Base-by-base conservation (phyloP, 1,140 invertebrate genomes). In the Drosophila subobscura region DNA sequence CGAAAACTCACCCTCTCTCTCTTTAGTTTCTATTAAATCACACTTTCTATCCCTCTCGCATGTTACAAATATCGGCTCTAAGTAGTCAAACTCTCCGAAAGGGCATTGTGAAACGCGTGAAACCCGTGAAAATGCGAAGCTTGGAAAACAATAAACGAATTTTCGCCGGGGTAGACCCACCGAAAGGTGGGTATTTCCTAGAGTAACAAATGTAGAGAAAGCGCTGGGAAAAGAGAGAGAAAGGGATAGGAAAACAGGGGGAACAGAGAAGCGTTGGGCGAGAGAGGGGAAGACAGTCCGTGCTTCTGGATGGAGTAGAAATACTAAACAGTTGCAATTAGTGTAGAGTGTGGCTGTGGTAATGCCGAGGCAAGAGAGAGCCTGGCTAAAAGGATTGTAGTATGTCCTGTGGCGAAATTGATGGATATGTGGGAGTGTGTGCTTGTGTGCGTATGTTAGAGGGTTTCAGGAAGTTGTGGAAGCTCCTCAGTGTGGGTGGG, bases 271-370 rank as follows among this genome's bases (percentile, higher is more conserved):
- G 27, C 52, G 53, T 29, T n/a, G n/a, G 51, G 37, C 14, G 45
- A 54, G 41, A 27, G 10, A 37, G 33, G 8, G 29, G 3, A 37
- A 37, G 33, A 3, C 1, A 37, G 33, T 12, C 33, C 1, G 3
- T 12, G 33, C 33, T 37, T 4, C 33, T 37, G 33, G 33, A 1
- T 12, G 33, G 33, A 7, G 10, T 3, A 10, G 68, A 27, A 46
- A 54, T 56, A 51, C 59, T 79, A 79, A 79, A 77, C 77, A 79
- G 77, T 67, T 75, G 77, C 77, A 79, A 79, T 79, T 79, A 79
- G 58, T 75, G 70, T 52, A 49, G 64, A 78, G 70, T 63, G 52
- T 55, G 42, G 12, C 40, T 37, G 67, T 68, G 63, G 49, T 45
- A 52, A 45, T 49, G 63, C 27, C 45, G 56, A 49, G 55, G 10